Conservation (phyloP, 2,113 vertebrate genomes). For the Seriola dumerili region DNA sequence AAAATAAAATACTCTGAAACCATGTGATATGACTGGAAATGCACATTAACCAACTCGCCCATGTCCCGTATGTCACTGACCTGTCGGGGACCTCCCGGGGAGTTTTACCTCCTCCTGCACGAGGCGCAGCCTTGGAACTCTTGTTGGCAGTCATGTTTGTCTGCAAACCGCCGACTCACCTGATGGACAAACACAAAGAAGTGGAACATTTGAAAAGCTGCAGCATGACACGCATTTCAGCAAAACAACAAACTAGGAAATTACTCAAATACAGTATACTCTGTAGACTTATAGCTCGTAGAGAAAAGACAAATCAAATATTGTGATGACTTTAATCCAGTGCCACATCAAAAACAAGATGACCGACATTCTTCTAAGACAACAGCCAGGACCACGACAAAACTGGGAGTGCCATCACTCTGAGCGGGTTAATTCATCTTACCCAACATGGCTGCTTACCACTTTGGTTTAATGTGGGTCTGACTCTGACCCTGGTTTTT, state of each 20-base stretch:
- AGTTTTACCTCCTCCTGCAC: conserved; percentile 91
- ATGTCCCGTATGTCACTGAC: conserved; percentile 82
- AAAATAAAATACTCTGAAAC: conserved; percentile 22
- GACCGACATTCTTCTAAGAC: conserved; percentile 30
- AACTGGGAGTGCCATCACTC: conserved; percentile 11
- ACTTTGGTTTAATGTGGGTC: conserved; percentile 10
- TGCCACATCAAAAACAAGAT: conserved; percentile 5
- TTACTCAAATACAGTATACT: not conserved
- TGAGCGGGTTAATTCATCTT: conserved; percentile 28
- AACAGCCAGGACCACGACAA: conserved; percentile 8
- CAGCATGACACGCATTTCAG: not conserved
- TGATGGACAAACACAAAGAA: conserved; percentile 78
- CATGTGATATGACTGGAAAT: conserved; percentile 1
- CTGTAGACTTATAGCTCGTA: not conserved
- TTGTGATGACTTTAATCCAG: not conserved
- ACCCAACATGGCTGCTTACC: not conserved
- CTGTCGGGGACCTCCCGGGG: conserved; percentile 90
- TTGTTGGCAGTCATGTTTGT: conserved; percentile 99
- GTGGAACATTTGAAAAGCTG: not conserved
- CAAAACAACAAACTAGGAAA: not conserved
- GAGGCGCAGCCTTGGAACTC: conserved; percentile 90
- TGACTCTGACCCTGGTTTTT: not conserved
- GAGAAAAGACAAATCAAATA: not conserved
- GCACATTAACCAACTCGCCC: not conserved
- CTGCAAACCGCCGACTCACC: conserved; percentile 86